A percentile compares a stretch with the other conserved stretches of the same genome.
phyloP scores from a whole-genome alignment of 2,888 invertebrate genomes.

The Tinea trinotella region DNA sequence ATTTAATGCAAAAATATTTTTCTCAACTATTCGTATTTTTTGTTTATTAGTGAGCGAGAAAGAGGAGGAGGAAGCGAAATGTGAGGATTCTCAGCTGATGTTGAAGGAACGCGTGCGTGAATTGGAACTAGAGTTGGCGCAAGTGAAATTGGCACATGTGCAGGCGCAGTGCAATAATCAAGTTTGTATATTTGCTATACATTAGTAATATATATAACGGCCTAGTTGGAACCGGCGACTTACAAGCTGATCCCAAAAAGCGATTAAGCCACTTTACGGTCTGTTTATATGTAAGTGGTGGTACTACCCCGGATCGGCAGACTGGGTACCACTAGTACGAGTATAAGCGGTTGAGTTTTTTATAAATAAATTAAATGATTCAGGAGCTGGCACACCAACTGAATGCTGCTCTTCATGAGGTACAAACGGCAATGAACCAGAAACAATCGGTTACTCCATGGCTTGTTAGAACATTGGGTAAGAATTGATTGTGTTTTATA shows the following conservation, averaged over 20 bases:
- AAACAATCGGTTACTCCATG: conserved; percentile 86
- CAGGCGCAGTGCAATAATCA: conserved; percentile 97
- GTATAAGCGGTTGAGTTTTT: too few species aligned
- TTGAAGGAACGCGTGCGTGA: conserved; percentile 79
- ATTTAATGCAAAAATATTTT: too few species aligned
- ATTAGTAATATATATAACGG: too few species aligned
- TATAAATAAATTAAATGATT: too few species aligned
- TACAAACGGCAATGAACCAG: conserved; percentile 55
- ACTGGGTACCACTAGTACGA: too few species aligned
- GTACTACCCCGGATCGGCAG: too few species aligned
- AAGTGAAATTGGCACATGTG: conserved; percentile 96
- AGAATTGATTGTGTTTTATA: conserved; percentile 30
- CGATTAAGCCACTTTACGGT: too few species aligned
- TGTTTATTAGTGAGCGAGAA: conserved; percentile 11
- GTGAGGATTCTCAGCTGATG: conserved; percentile 6
- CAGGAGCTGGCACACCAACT: conserved; percentile 93
- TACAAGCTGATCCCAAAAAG: too few species aligned
- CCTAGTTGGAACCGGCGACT: too few species aligned
- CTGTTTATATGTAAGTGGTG: too few species aligned
- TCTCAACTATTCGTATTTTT: too few species aligned
- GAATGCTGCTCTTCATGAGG: conserved; percentile 83
- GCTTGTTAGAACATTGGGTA: conserved; percentile 91
- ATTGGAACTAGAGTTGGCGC: conserved; percentile 95
- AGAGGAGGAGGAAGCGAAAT: neutral
- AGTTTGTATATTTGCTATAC: conserved; percentile 50